phyloP scores from a whole-genome alignment of 2,888 invertebrate species.

The Synergus itoensis region DNA sequence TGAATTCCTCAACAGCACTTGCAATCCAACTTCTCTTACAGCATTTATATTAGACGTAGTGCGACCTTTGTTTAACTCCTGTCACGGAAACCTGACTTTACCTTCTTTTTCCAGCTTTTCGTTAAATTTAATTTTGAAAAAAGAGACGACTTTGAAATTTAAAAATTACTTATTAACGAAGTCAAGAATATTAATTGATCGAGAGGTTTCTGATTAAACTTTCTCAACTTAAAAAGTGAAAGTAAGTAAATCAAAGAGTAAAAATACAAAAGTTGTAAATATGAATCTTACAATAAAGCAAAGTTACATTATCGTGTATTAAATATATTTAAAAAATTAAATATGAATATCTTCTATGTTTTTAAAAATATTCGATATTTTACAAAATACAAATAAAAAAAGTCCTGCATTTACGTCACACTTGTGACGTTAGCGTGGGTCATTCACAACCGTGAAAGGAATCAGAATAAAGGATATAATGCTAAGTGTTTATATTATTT shows the following conservation, averaged over 20 bases:
- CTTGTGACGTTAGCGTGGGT: not conserved
- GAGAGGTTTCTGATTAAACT: too few species aligned
- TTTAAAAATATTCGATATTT: too few species aligned
- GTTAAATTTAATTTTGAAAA: not conserved
- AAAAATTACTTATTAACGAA: too few species aligned
- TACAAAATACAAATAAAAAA: not conserved
- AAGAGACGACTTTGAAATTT: not conserved
- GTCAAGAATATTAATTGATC: too few species aligned
- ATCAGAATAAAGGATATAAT: not conserved
- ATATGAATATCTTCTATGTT: too few species aligned
- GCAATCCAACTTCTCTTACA: conserved; percentile 17
- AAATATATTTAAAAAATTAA: too few species aligned
- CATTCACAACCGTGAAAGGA: not conserved
- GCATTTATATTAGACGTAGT: conserved; percentile 25
- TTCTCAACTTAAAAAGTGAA: too few species aligned
- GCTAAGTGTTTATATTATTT: not conserved
- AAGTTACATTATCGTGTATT: too few species aligned
- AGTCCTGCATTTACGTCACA: not conserved
- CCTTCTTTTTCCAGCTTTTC: not conserved
- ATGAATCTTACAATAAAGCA: too few species aligned
- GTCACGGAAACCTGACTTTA: not conserved
- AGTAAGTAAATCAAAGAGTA: too few species aligned
- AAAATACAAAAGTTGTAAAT: too few species aligned
- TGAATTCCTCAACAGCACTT: conserved; percentile 5
- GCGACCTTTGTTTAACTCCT: not conserved